These are phyloP conservation scores for Manduca sexta DNA, from an alignment of 1,140 invertebrate genomes.

Conservation along the genomic window DNA sequence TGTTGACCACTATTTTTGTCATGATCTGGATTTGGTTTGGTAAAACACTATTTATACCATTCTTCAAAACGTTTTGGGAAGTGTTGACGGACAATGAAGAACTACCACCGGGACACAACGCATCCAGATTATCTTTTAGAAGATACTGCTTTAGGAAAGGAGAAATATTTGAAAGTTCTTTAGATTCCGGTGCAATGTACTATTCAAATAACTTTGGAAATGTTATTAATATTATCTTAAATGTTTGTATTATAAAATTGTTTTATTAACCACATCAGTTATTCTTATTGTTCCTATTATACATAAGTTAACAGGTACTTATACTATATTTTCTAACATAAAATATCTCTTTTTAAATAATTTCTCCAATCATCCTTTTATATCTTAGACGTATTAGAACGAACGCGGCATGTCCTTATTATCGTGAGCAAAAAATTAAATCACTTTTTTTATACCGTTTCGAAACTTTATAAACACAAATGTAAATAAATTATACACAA, in stretches of 20 bases:
- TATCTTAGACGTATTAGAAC: too few relatives aligned
- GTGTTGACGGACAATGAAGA: constrained; percentile 17
- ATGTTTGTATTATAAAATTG: constrained; percentile 10
- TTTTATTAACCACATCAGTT: too few relatives aligned
- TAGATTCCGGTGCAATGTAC: constrained; percentile 18
- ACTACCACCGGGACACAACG: constrained; percentile 3
- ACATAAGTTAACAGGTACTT: too few relatives aligned
- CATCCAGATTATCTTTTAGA: constrained; percentile 33
- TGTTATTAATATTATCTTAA: constrained; percentile 7
- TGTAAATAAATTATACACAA: too few relatives aligned
- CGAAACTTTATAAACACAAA: too few relatives aligned
- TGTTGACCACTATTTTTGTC: constrained; percentile 36
- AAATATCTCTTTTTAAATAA: too few relatives aligned
- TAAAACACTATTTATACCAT: constrained; percentile 38
- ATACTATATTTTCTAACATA: too few relatives aligned
- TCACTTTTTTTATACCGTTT: too few relatives aligned
- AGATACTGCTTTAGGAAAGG: constrained; percentile 60
- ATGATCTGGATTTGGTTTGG: constrained; percentile 46
- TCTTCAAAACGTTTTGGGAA: constrained; percentile 33
- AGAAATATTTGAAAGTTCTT: constrained; percentile 45
- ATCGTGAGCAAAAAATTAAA: too few relatives aligned
- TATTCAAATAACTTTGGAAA: constrained; percentile 1
- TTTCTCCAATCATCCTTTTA: too few relatives aligned
- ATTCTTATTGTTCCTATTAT: too few relatives aligned
- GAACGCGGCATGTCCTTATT: too few relatives aligned